A percentile compares a stretch with the other conserved stretches of the same genome.
phyloP scores from a whole-genome alignment of 2,797 vertebrate genomes.

The Meda fulgida region DNA sequence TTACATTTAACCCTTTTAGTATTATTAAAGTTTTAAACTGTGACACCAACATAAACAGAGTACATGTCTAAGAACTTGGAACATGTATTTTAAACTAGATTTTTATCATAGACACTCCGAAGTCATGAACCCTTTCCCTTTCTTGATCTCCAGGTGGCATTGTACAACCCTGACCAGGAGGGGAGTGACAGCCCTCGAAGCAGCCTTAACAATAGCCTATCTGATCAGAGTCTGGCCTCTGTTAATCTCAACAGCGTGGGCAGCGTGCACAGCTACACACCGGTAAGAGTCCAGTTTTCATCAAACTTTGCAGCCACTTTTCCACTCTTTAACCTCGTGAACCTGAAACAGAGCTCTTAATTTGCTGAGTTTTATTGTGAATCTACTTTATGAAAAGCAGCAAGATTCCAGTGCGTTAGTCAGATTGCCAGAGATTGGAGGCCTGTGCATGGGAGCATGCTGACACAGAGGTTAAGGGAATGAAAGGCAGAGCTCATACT shows the following conservation, averaged over 20 bases:
- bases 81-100: neutral
- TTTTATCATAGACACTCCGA: neutral
- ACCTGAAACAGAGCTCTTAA: slow-evolving; percentile 20
- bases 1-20: neutral
- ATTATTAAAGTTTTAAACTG: neutral
- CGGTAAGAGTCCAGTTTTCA: slow-evolving; percentile 76
- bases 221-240: slow-evolving; percentile 92
- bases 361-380: slow-evolving; percentile 33
- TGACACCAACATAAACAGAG: neutral
- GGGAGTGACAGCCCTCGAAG: slow-evolving; percentile 93
- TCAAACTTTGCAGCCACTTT: neutral
- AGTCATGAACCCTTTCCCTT: neutral
- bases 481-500: slow-evolving; percentile 76
- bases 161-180: slow-evolving; percentile 93
- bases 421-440: slow-evolving; percentile 64
- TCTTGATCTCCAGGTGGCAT: slow-evolving; percentile 82
- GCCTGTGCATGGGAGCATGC: slow-evolving; percentile 69
- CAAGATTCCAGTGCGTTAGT: slow-evolving; percentile 34
- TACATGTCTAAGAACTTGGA: neutral
- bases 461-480: slow-evolving; percentile 74
- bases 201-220: slow-evolving; percentile 98
- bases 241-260: slow-evolving; percentile 94
- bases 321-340: slow-evolving; percentile 13
- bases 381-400: slow-evolving; percentile 47
- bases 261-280: slow-evolving; percentile 90